Evolutionary conservation across 2,113 vertebrate species (phyloP).

Genomic region (Aplodontia rufa): DNA sequence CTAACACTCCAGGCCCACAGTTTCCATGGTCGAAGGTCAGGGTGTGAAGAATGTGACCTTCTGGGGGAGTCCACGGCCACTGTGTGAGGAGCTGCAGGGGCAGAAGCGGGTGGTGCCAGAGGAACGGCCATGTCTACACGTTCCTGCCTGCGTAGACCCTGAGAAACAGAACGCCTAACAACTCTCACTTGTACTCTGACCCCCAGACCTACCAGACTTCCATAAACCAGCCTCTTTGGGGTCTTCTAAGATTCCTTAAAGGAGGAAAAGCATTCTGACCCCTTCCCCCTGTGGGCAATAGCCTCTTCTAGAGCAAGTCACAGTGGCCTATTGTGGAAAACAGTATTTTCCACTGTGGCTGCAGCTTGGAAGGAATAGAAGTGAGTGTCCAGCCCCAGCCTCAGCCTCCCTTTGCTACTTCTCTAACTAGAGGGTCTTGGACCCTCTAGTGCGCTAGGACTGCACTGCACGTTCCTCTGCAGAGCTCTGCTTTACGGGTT

Average conservation of each 20-base stretch:
- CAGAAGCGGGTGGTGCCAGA: slow-evolving; percentile 69
- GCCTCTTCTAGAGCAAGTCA: slow-evolving; percentile 6
- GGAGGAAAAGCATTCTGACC: neutral
- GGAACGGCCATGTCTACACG: slow-evolving; percentile 71
- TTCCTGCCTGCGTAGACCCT: slow-evolving; percentile 72
- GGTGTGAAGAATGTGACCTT: slow-evolving; percentile 74
- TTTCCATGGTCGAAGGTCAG: slow-evolving; percentile 64
- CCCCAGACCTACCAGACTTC: slow-evolving; percentile 4
- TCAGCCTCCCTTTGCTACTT: neutral
- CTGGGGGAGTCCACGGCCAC: slow-evolving; percentile 61
- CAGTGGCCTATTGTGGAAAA: neutral
- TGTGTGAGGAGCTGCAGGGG: slow-evolving; percentile 63
- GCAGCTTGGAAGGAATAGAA: neutral
- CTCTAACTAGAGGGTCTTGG: neutral
- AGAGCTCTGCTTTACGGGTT: neutral
- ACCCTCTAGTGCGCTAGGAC: neutral
- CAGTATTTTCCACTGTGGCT: slow-evolving; percentile 6
- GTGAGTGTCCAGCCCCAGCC: neutral
- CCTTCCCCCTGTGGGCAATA: neutral
- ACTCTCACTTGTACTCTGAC: neutral
- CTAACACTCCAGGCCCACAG: slow-evolving; percentile 58
- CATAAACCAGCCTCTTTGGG: slow-evolving; percentile 64
- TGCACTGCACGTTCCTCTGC: slow-evolving; percentile 36
- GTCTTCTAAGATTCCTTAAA: slow-evolving; percentile 13
- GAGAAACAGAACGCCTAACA: slow-evolving; percentile 23